Conservation (phyloP, 2,888 invertebrate genomes). For the Xylophagus ater region DNA sequence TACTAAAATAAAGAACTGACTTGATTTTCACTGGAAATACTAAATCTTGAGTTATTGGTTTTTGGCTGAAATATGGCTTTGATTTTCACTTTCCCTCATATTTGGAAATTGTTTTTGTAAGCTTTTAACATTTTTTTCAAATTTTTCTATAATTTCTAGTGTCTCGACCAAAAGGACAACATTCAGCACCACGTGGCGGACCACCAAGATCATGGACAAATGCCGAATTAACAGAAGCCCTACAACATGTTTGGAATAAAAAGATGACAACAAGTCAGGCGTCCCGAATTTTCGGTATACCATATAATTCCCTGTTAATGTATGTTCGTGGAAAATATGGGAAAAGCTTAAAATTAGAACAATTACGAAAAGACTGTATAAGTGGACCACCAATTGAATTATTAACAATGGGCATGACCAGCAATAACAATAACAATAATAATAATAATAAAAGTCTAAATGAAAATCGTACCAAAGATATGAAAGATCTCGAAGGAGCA, state of each 20-base stretch:
- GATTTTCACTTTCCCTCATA: neutral
- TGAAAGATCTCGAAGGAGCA: conserved; percentile 34
- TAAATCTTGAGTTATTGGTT: too few relatives aligned
- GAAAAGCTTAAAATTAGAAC: conserved; percentile 81
- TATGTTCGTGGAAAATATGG: conserved; percentile 88
- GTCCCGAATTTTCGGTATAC: conserved; percentile 80
- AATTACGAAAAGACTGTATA: conserved; percentile 78
- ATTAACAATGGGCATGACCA: conserved; percentile 48
- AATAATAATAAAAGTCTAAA: conserved; percentile 43
- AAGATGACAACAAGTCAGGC: conserved; percentile 91
- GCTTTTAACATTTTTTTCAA: conserved; percentile 28
- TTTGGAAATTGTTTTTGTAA: neutral
- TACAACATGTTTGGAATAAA: conserved; percentile 91
- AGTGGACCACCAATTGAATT: conserved; percentile 65
- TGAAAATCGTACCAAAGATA: conserved; percentile 27
- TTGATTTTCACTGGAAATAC: too few relatives aligned
- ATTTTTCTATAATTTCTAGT: too few relatives aligned
- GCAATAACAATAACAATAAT: conserved; percentile 35
- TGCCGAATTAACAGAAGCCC: conserved; percentile 78
- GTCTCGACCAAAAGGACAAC: conserved; percentile 79
- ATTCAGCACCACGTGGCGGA: conserved; percentile 81
- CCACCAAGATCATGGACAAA: conserved; percentile 89
- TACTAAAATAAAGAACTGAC: too few relatives aligned
- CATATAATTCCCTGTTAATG: conserved; percentile 87
- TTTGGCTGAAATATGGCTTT: too few relatives aligned